Conservation (phyloP, 92 coral and sea anemone genomes). For the Zoanthus gigantus region DNA sequence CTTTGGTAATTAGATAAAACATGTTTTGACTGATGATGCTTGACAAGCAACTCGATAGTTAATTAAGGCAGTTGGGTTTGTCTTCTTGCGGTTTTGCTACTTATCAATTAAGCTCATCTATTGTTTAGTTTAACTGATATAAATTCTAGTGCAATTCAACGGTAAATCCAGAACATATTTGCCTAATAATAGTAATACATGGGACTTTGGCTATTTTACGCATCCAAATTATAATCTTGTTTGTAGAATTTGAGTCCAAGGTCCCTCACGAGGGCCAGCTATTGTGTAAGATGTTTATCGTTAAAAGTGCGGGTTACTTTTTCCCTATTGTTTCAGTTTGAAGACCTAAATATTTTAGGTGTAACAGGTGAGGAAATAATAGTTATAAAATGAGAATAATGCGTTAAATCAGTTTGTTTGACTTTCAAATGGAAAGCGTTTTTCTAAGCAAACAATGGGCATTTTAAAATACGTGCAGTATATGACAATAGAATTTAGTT, state of each 20-base stretch:
- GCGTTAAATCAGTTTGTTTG: neutral
- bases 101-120: no score
- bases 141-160: no score
- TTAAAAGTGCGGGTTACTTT: neutral
- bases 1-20: no score
- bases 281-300: neutral
- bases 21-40: no score
- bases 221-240: neutral
- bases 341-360: neutral
- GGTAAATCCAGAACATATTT: no score
- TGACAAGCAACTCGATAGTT: no score
- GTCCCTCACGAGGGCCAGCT: neutral
- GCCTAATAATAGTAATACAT: neutral
- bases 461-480: no score
- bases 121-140: no score
- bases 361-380: constrained; percentile 8
- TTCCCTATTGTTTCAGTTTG: neutral
- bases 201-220: neutral
- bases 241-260: neutral
- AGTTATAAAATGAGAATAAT: neutral
- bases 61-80: no score
- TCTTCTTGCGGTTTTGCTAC: no score
- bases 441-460: constrained; percentile 23
- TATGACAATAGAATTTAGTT: neutral
- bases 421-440: constrained; percentile 2